These are phyloP conservation scores for Pica pica DNA, from an alignment of 2,113 vertebrate species.

Conservation along the genomic window DNA sequence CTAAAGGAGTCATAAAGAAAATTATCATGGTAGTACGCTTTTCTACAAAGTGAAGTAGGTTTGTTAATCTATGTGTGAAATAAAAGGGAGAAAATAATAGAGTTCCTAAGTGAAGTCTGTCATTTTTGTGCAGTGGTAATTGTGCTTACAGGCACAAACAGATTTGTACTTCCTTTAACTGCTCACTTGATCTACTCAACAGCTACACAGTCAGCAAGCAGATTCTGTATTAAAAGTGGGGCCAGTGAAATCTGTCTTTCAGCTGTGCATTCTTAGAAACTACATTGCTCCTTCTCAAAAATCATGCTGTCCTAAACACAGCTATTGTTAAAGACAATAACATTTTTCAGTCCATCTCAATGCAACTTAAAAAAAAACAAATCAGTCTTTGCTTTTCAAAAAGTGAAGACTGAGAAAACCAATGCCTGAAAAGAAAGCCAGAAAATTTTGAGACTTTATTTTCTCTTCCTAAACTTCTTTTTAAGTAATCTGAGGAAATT, in stretches of 20 bases:
- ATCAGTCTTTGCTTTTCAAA: background rate
- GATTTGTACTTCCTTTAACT: background rate
- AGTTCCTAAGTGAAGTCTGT: background rate
- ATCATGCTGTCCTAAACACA: background rate
- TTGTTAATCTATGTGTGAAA: background rate
- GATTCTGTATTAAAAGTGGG: background rate
- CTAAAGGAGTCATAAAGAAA: background rate
- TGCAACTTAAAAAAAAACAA: background rate
- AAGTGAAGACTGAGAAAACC: background rate
- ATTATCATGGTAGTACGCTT: background rate
- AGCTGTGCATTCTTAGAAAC: background rate
- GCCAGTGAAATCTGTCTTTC: background rate
- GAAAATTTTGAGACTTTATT: background rate
- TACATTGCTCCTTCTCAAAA: background rate
- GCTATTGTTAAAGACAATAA: background rate
- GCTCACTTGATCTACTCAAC: background rate
- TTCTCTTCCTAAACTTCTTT: background rate
- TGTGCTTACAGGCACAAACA: background rate
- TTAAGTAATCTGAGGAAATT: background rate
- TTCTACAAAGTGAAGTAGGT: background rate
- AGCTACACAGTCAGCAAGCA: background rate
- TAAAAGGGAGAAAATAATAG: background rate
- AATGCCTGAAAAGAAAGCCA: background rate
- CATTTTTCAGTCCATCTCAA: background rate
- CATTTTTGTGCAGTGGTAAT: background rate